Evolutionary conservation across 2,888 invertebrate genomes (phyloP).

Genomic region (Pyrocoelia pectoralis): DNA sequence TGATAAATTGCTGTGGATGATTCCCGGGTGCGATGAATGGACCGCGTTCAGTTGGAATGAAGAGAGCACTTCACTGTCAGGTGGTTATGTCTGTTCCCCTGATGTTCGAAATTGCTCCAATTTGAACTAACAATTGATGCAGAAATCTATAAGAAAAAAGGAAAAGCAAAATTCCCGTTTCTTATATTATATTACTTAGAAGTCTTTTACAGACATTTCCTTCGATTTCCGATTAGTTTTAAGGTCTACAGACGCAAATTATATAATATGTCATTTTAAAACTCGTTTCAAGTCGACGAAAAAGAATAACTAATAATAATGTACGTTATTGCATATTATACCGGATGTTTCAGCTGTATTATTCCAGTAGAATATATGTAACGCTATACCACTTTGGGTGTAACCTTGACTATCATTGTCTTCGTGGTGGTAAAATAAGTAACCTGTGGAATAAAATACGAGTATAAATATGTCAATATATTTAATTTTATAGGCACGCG

Average conservation of each 20-base stretch:
- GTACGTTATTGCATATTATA: no score
- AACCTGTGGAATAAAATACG: no score
- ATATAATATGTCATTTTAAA: no score
- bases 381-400: no score
- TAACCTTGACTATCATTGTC: no score
- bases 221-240: conserved; percentile 14
- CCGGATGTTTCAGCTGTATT: no score
- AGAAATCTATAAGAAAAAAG: conserved; percentile 31
- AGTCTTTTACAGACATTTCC: conserved; percentile 23
- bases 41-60: conserved; percentile 52
- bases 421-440: no score
- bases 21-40: conserved; percentile 51
- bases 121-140: conserved; percentile 54
- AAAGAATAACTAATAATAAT: no score
- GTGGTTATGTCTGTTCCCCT: conserved; percentile 61
- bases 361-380: no score
- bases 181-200: conserved; percentile 29
- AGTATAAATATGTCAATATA: no score
- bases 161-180: conserved; percentile 45
- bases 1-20: conserved; percentile 59
- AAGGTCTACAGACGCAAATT: background rate
- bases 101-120: conserved; percentile 59
- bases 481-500: no score
- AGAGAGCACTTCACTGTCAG: conserved; percentile 60
- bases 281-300: background rate